Conservation (phyloP, 2,113 vertebrate species). For the Lasiurus cinereus region DNA sequence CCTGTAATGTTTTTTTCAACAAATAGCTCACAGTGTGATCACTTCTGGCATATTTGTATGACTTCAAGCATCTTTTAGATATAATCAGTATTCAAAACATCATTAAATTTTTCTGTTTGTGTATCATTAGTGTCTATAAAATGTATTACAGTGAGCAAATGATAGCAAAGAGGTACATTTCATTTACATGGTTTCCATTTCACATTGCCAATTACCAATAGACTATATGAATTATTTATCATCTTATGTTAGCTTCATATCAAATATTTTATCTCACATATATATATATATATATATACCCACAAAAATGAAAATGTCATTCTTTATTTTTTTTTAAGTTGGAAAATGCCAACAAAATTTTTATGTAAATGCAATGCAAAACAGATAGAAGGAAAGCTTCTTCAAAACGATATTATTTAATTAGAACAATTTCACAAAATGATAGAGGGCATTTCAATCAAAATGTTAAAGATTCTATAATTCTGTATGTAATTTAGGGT, state of each 20-base stretch:
- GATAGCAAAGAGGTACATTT: constrained; percentile 63
- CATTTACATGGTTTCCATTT: constrained; percentile 19
- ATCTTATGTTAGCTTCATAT: not conserved
- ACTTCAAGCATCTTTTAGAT: constrained; percentile 70
- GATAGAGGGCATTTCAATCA: not conserved
- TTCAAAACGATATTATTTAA: not conserved
- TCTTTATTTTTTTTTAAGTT: constrained; percentile 57
- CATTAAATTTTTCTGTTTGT: constrained; percentile 75
- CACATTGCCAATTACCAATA: constrained; percentile 58
- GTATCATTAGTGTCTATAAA: constrained; percentile 71
- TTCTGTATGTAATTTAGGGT: not conserved
- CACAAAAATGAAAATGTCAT: not conserved
- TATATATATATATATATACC: not conserved
- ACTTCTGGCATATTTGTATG: constrained; percentile 61
- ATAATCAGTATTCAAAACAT: constrained; percentile 71
- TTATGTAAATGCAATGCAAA: constrained; percentile 65
- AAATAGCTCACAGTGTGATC: constrained; percentile 70
- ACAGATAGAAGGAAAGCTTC: not conserved
- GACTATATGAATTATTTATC: constrained; percentile 68
- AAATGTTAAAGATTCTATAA: not conserved
- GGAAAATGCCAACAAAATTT: not conserved
- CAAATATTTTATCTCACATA: constrained; percentile 40
- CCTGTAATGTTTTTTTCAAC: constrained; percentile 82
- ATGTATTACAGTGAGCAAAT: constrained; percentile 69
- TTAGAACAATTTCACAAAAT: not conserved